These are phyloP conservation scores for Megatriorchis doriae DNA, from an alignment of 2,113 vertebrate species.

Conservation along the genomic window DNA sequence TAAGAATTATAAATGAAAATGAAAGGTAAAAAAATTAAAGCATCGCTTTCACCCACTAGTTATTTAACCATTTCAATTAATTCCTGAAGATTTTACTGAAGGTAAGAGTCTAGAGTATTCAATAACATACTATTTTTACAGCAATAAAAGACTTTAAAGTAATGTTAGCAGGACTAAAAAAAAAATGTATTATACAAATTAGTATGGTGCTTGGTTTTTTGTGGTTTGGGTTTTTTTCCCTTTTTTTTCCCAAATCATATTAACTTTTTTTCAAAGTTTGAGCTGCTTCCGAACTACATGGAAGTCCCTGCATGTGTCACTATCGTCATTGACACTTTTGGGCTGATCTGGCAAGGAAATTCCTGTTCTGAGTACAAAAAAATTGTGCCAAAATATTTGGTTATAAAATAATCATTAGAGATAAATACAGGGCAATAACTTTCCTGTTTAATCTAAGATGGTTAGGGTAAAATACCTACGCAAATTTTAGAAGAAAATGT, in stretches of 20 bases:
- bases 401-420: not conserved
- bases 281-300: not conserved
- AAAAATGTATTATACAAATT: not conserved
- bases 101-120: not conserved
- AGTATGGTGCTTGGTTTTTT: accelerated
- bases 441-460: not conserved
- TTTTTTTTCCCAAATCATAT: not conserved
- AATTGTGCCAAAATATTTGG: not conserved
- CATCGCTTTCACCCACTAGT: not conserved
- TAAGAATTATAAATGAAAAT: not conserved
- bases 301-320: not conserved
- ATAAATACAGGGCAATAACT: not conserved
- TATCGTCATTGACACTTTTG: not conserved
- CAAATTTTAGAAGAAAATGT: not conserved
- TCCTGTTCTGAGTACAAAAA: not conserved
- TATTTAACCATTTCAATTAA: not conserved
- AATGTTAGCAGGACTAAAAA: not conserved
- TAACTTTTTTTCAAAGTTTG: not conserved
- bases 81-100: not conserved
- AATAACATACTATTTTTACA: not conserved
- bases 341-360: not conserved
- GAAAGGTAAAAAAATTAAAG: not conserved
- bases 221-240: too few species aligned
- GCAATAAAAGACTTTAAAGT: not conserved
- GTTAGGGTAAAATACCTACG: not conserved